Percentiles rank a stretch among this genome's conserved stretches.
Evolutionary conservation across 2,113 vertebrate genomes (phyloP).

Genomic region (Myrmecophaga tridactyla): DNA sequence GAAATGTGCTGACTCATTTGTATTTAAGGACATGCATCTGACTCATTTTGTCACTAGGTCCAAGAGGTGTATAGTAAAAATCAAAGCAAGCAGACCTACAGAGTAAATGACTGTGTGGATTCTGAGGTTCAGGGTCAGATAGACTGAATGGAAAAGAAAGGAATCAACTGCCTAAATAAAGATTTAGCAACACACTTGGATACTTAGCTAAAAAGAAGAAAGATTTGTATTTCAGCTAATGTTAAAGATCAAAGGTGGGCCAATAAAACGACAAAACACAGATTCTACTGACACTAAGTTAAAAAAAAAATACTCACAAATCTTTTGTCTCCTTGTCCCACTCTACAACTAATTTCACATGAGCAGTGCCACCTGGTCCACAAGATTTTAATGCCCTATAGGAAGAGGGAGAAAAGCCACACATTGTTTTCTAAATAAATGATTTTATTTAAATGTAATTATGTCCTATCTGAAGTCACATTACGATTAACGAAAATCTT

Average conservation of each 20-base stretch:
- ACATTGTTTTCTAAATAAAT: conserved; percentile 25
- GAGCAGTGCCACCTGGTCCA: conserved; percentile 94
- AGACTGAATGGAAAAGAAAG: neutral
- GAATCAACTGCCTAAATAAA: conserved; percentile 26
- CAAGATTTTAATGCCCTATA: conserved; percentile 90
- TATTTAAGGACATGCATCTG: neutral
- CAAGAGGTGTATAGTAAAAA: neutral
- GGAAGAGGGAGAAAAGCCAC: neutral
- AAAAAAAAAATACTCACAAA: conserved; percentile 88
- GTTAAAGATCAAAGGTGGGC: neutral
- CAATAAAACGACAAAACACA: neutral
- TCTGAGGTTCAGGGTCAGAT: neutral
- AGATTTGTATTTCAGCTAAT: neutral
- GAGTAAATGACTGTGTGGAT: neutral
- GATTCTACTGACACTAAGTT: neutral
- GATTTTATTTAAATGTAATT: neutral
- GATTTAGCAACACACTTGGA: neutral
- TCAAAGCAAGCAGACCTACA: neutral
- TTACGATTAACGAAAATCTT: neutral
- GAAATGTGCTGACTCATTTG: neutral
- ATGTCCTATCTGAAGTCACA: neutral
- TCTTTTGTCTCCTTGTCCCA: conserved; percentile 99
- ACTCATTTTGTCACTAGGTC: neutral
- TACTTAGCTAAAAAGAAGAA: conserved; percentile 8
- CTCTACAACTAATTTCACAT: conserved; percentile 98